These are phyloP conservation scores for Sipunculus nudus DNA, from an alignment of 2,888 invertebrate species.

Conservation along the genomic window DNA sequence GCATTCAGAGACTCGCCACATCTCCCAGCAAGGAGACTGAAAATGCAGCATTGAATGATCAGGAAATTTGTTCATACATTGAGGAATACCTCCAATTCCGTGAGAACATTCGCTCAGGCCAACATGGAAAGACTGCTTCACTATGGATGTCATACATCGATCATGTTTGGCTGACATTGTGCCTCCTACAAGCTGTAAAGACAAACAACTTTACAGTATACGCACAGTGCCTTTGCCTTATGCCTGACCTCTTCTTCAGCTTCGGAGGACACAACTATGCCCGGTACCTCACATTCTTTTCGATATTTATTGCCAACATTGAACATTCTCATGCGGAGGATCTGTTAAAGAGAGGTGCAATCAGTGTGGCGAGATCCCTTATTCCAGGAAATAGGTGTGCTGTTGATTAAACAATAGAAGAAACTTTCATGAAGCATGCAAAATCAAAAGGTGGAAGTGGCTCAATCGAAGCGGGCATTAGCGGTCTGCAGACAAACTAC, in stretches of 20 bases:
- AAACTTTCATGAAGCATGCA: slow-evolving; percentile 27
- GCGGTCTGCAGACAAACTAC: slow-evolving; percentile 29
- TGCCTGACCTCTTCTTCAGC: slow-evolving; percentile 34
- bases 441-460: slow-evolving; percentile 22
- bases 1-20: too few relatives aligned
- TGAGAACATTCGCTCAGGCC: too few relatives aligned
- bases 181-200: too few relatives aligned
- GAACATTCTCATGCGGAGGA: slow-evolving; percentile 33
- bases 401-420: slow-evolving; percentile 34
- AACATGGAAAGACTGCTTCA: slow-evolving; percentile 21
- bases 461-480: slow-evolving; percentile 23
- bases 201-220: slow-evolving; percentile 22
- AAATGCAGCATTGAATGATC: too few relatives aligned
- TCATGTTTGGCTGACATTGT: slow-evolving; percentile 28
- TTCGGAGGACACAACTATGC: slow-evolving; percentile 37
- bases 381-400: slow-evolving; percentile 37
- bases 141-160: slow-evolving; percentile 31
- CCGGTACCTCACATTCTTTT: slow-evolving; percentile 30
- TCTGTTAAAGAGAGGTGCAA: too few relatives aligned
- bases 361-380: slow-evolving; percentile 37
- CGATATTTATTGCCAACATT: slow-evolving; percentile 28
- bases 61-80: too few relatives aligned
- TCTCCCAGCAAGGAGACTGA: too few relatives aligned
- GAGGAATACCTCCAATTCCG: too few relatives aligned
- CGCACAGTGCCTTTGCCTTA: slow-evolving; percentile 13